phyloP scores from a whole-genome alignment of 2,797 vertebrate species.

The Diglossa cyanea region DNA sequence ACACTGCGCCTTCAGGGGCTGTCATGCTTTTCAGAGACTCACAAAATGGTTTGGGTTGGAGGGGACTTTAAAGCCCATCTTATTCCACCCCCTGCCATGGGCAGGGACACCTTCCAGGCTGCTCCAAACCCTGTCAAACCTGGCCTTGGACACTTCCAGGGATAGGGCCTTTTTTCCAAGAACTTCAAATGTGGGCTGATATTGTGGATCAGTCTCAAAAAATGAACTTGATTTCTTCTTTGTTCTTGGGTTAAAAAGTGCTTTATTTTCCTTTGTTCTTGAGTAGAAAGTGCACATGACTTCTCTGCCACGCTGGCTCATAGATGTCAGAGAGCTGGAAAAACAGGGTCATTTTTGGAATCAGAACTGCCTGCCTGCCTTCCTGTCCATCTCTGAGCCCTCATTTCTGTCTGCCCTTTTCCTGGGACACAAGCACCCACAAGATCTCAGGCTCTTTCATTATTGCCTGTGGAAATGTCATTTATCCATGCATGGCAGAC shows the following conservation, averaged over 20 bases:
- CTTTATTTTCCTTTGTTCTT: not conserved
- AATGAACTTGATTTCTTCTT: not conserved
- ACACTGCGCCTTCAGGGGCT: not conserved
- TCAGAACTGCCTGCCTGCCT: not conserved
- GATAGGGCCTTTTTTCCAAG: not conserved
- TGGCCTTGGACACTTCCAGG: not conserved
- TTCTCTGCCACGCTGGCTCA: not conserved
- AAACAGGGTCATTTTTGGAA: not conserved
- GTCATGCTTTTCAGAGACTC: not conserved
- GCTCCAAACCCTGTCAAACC: accelerated
- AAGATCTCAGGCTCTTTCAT: not conserved
- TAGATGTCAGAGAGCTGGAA: not conserved
- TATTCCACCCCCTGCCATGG: accelerated
- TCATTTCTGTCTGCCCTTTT: not conserved
- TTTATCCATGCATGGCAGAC: not conserved
- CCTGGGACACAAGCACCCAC: not conserved
- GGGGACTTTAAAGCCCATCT: not conserved
- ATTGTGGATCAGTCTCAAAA: not conserved
- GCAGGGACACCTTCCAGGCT: not conserved
- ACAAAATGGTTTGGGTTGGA: not conserved
- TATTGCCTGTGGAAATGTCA: not conserved
- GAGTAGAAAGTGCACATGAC: not conserved
- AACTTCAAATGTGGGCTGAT: not conserved
- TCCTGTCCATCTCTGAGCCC: not conserved
- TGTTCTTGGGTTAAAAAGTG: not conserved